Conservation (phyloP, 2,113 vertebrate genomes). For the Albula goreensis region DNA sequence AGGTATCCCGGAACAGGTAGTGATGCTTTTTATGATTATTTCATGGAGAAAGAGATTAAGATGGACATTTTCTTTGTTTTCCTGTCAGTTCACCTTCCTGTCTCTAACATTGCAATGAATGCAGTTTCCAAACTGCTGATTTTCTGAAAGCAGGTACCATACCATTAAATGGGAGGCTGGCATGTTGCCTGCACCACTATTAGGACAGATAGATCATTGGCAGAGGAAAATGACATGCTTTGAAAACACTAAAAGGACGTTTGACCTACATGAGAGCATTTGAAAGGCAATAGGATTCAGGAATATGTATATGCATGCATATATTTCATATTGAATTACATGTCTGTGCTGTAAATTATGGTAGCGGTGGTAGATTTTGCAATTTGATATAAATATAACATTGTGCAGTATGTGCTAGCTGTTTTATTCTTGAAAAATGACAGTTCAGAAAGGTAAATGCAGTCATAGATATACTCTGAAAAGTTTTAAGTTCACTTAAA, state of each 20-base stretch:
- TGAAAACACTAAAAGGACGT: conserved; percentile 24
- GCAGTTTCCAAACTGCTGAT: conserved; percentile 6
- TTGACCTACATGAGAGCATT: conserved; percentile 14
- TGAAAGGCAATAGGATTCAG: not conserved
- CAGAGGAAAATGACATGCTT: conserved; percentile 26
- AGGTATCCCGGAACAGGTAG: not conserved
- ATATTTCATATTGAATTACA: not conserved
- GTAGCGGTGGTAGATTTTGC: not conserved
- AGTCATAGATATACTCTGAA: no score
- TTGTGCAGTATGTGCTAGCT: no score
- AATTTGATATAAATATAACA: no score
- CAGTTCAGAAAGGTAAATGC: no score
- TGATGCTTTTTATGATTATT: not conserved
- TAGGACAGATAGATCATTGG: conserved; percentile 37
- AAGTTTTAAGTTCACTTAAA: no score
- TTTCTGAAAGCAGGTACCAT: conserved; percentile 8
- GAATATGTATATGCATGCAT: not conserved
- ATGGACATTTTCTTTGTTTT: not conserved
- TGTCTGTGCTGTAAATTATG: not conserved
- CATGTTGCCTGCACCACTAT: conserved; percentile 32
- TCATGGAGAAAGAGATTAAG: not conserved
- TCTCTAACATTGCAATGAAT: not conserved
- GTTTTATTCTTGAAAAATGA: no score
- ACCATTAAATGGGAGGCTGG: conserved; percentile 36
- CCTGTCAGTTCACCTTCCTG: not conserved